phyloP scores from a whole-genome alignment of 2,797 vertebrate genomes.

The Podarcis siculus region DNA sequence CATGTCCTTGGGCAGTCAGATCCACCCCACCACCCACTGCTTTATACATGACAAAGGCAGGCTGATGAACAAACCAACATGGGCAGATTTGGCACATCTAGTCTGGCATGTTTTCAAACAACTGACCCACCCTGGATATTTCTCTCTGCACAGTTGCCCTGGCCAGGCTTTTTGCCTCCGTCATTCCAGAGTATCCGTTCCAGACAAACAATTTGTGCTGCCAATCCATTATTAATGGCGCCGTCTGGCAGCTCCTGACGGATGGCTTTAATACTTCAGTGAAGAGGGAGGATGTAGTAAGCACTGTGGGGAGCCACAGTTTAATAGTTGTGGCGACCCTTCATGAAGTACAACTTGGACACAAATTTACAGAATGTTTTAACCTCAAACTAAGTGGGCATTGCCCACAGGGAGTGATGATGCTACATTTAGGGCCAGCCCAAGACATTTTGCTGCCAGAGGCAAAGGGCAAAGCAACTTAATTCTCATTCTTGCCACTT shows the following conservation, averaged over 20 bases:
- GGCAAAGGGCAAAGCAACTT: too few species aligned
- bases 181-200: neutral
- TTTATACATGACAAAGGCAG: neutral
- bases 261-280: slow-evolving; percentile 25
- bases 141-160: neutral
- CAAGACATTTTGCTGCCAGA: neutral
- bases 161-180: neutral
- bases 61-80: neutral
- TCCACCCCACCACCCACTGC: neutral
- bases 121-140: neutral
- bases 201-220: slow-evolving; percentile 23
- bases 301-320: neutral
- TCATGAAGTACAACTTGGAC: neutral
- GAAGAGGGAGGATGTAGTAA: slow-evolving; percentile 2
- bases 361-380: neutral
- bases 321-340: neutral
- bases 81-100: neutral
- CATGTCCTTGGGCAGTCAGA: neutral
- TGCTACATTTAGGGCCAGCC: neutral
- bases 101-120: neutral
- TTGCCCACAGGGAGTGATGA: neutral
- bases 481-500: neutral
- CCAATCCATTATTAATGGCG: slow-evolving; percentile 35
- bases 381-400: neutral
- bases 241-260: slow-evolving; percentile 12